Percentiles rank a stretch among this genome's conserved stretches.
These are phyloP conservation scores for Cynopterus brachyotis DNA, from an alignment of 2,113 vertebrate species.

Conservation along the genomic window DNA sequence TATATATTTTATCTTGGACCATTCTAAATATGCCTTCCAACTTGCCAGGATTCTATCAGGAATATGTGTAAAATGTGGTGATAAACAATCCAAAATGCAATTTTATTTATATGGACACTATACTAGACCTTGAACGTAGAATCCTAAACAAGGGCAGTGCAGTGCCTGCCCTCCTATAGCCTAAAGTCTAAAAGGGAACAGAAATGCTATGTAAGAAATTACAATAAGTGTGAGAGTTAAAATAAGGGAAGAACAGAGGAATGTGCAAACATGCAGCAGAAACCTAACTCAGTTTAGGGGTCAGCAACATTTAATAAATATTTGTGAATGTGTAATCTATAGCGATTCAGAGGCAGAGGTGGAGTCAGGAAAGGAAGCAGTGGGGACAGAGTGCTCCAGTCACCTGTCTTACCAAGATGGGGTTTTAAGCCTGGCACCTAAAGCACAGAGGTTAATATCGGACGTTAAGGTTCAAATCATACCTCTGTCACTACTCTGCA, in stretches of 20 bases:
- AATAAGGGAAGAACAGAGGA: neutral
- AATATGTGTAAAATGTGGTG: neutral
- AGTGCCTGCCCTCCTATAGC: neutral
- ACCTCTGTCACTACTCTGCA: neutral
- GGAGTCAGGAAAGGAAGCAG: neutral
- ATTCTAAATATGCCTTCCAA: neutral
- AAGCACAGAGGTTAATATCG: neutral
- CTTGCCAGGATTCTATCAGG: neutral
- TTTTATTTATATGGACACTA: neutral
- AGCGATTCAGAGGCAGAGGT: neutral
- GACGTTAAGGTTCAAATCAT: neutral
- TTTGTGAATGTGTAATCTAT: neutral
- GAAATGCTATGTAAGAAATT: neutral
- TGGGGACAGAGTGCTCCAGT: neutral
- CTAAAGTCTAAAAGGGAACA: neutral
- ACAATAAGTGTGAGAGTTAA: neutral
- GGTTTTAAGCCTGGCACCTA: neutral
- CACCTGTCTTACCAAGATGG: neutral
- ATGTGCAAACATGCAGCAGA: neutral
- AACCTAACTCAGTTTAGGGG: neutral
- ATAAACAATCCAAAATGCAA: neutral
- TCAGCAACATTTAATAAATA: neutral
- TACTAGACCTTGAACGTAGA: neutral
- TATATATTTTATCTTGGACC: neutral
- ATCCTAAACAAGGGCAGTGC: neutral